These are phyloP conservation scores for Arrhopalites spinosus DNA, from an alignment of 2,888 invertebrate species.

Conservation along the genomic window DNA sequence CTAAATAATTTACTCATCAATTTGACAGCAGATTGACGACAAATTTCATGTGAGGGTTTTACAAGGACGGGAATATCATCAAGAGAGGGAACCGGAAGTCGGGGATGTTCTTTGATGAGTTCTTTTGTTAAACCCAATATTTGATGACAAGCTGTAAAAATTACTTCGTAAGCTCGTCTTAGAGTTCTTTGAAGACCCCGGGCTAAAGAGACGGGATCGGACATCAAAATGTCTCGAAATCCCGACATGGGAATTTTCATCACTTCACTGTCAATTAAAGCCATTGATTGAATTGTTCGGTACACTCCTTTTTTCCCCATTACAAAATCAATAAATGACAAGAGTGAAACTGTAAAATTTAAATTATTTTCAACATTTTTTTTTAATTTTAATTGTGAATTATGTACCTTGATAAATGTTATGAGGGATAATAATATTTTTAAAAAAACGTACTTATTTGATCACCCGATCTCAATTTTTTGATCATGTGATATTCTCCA, in stretches of 20 bases:
- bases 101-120: not conserved
- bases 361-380: too few species aligned
- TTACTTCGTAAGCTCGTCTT: constrained; percentile 30
- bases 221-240: not conserved
- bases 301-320: not conserved
- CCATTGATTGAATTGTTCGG: constrained; percentile 8
- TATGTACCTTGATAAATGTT: too few species aligned
- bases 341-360: too few species aligned
- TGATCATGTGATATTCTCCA: not conserved
- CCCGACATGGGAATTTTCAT: constrained; percentile 1
- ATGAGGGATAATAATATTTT: too few species aligned
- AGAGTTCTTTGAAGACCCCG: constrained; percentile 1
- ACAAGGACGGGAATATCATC: not conserved
- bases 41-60: not conserved
- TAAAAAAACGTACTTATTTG: too few species aligned
- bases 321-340: constrained; percentile 31
- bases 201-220: not conserved
- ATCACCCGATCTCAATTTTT: constrained; percentile 9
- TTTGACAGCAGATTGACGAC: not conserved
- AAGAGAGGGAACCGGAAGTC: constrained; percentile 2
- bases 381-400: too few species aligned
- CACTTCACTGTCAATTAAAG: not conserved
- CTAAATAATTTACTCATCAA: not conserved
- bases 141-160: constrained; percentile 29
- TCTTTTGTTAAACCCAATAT: constrained; percentile 30